Conservation (phyloP, 2,888 invertebrate species). For the Chymomyza amoena region DNA sequence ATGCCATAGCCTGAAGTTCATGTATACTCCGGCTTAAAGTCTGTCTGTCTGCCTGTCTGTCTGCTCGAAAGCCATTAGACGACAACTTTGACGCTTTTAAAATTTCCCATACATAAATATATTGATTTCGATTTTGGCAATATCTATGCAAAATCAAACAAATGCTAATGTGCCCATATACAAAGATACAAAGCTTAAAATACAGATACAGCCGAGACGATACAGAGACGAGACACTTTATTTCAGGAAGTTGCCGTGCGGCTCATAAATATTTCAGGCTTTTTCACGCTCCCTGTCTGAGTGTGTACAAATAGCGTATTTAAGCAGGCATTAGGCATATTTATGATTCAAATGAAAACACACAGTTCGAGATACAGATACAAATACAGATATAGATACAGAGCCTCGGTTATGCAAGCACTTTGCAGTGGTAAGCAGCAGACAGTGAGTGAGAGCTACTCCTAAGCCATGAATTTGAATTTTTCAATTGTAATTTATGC, state of each 20-base stretch:
- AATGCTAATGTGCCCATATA: not conserved
- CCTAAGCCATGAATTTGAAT: not conserved
- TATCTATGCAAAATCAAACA: not conserved
- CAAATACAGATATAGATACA: too few species aligned
- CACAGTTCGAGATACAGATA: conserved; percentile 5
- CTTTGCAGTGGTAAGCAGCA: not conserved
- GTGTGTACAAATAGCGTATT: conserved; percentile 17
- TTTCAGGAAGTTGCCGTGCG: conserved; percentile 28
- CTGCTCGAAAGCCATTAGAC: not conserved
- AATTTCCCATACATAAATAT: not conserved
- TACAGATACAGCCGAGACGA: not conserved
- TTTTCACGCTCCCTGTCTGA: conserved; percentile 25
- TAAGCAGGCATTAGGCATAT: conserved; percentile 34
- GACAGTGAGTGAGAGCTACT: not conserved
- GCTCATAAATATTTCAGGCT: conserved; percentile 43
- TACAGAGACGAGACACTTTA: conserved; percentile 11
- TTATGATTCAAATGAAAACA: conserved; percentile 30
- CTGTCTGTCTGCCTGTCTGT: not conserved
- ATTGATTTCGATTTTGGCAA: not conserved
- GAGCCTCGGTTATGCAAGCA: not conserved
- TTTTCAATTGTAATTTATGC: conserved; percentile 31
- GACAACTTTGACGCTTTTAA: conserved; percentile 2
- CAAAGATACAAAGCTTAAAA: not conserved
- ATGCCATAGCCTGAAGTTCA: not conserved
- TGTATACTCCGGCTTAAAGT: not conserved